Conservation (phyloP, 2,888 invertebrate genomes). For the Leucoptera coffeella region DNA sequence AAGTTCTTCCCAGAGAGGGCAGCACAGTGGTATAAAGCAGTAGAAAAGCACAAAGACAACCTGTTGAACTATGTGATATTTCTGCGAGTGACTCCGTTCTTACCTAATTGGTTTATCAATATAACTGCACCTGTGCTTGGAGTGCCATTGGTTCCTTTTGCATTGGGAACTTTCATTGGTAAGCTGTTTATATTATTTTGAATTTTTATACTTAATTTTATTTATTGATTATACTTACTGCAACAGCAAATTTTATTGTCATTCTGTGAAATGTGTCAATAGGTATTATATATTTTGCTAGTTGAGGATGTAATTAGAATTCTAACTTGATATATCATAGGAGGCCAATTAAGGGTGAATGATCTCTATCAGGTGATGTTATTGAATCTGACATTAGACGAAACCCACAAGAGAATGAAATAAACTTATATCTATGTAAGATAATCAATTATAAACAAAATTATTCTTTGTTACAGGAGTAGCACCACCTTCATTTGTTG, state of each 20-base stretch:
- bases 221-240: not conserved
- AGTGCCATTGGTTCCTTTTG: constrained; percentile 88
- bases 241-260: too few relatives aligned
- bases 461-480: constrained; percentile 70
- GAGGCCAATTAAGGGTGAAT: too few relatives aligned
- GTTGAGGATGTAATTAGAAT: not conserved
- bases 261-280: too few relatives aligned
- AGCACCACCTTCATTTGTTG: constrained; percentile 94
- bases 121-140: constrained; percentile 94
- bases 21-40: constrained; percentile 76
- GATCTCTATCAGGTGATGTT: too few relatives aligned
- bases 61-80: constrained; percentile 95
- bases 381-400: too few relatives aligned
- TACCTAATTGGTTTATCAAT: constrained; percentile 99
- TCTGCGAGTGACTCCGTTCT: constrained; percentile 91
- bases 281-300: not conserved
- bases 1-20: constrained; percentile 88
- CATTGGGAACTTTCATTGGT: constrained; percentile 92
- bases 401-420: too few relatives aligned
- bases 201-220: too few relatives aligned
- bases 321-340: too few relatives aligned
- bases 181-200: too few relatives aligned
- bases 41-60: constrained; percentile 79
- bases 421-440: too few relatives aligned
- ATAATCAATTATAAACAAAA: too few relatives aligned